Conservation (phyloP, 1,140 invertebrate species). For the Manduca sexta region DNA sequence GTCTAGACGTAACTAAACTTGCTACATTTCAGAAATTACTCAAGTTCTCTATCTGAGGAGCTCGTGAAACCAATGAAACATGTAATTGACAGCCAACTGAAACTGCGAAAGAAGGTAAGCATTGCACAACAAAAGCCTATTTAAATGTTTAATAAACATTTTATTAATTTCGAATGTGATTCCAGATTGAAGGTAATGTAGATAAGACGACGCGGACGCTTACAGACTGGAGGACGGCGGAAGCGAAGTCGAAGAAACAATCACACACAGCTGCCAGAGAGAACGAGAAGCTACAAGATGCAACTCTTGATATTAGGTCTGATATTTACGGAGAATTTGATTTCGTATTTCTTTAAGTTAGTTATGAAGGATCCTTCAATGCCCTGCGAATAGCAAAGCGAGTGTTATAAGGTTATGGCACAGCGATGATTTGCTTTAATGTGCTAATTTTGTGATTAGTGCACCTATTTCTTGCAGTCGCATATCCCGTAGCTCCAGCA, state of each 20-base stretch:
- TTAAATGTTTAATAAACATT: not conserved
- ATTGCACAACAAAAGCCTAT: constrained; percentile 7
- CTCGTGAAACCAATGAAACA: constrained; percentile 90
- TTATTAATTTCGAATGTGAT: not conserved
- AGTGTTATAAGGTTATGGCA: constrained; percentile 7
- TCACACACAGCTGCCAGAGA: constrained; percentile 88
- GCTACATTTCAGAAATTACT: constrained; percentile 77
- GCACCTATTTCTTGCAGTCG: constrained; percentile 38
- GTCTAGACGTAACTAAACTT: constrained; percentile 9
- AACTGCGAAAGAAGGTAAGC: constrained; percentile 81
- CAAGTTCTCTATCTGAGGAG: constrained; percentile 86
- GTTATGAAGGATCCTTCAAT: constrained; percentile 60
- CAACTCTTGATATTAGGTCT: constrained; percentile 72
- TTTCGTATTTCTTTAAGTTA: not conserved
- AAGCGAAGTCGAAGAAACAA: constrained; percentile 90
- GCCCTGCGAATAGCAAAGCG: constrained; percentile 33
- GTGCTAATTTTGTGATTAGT: constrained; percentile 15
- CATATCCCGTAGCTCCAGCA: constrained; percentile 61
- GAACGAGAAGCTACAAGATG: constrained; percentile 91
- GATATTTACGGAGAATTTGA: not conserved
- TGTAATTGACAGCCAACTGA: constrained; percentile 82
- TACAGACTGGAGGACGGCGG: constrained; percentile 87
- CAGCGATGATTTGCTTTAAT: constrained; percentile 13
- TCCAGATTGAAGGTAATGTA: constrained; percentile 84
- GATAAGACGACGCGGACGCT: constrained; percentile 89